Conservation (phyloP, 2,888 invertebrate genomes). For the Matsumyia berberina region DNA sequence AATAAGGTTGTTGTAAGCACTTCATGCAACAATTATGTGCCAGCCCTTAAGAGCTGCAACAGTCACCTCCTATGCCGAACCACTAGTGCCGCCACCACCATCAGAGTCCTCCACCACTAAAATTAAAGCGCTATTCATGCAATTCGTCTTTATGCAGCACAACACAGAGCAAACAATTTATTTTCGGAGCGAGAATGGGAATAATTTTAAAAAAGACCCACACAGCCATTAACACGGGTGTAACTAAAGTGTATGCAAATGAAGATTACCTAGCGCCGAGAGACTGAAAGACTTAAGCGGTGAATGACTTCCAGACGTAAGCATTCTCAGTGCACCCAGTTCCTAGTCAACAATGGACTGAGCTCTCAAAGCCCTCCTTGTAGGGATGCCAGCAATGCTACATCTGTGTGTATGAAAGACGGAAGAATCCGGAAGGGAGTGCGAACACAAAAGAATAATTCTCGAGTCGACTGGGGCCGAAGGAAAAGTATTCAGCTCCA, state of each 20-base stretch:
- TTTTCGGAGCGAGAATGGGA: slow-evolving; percentile 69
- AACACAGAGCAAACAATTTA: slow-evolving; percentile 70
- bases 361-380: slow-evolving; percentile 52
- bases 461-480: slow-evolving; percentile 43
- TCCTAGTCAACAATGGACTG: slow-evolving; percentile 57
- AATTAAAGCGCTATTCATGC: slow-evolving; percentile 70
- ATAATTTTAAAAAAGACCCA: slow-evolving; percentile 67
- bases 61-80: slow-evolving; percentile 50
- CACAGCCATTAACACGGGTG: slow-evolving; percentile 72
- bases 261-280: slow-evolving; percentile 74
- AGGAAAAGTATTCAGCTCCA: slow-evolving; percentile 25
- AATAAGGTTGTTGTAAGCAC: slow-evolving; percentile 73
- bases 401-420: slow-evolving; percentile 43
- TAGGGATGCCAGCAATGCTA: slow-evolving; percentile 17
- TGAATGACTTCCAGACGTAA: slow-evolving; percentile 69
- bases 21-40: slow-evolving; percentile 73
- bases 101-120: slow-evolving; percentile 22
- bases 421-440: slow-evolving; percentile 56
- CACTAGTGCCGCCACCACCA: slow-evolving; percentile 14
- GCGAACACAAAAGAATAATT: slow-evolving; percentile 68
- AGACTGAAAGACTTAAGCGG: slow-evolving; percentile 75
- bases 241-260: slow-evolving; percentile 76
- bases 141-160: slow-evolving; percentile 61
- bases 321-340: slow-evolving; percentile 43
- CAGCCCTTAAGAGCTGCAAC: slow-evolving; percentile 63